Conservation (phyloP, 2,888 invertebrate species). For the Microctonus hyperodae region DNA sequence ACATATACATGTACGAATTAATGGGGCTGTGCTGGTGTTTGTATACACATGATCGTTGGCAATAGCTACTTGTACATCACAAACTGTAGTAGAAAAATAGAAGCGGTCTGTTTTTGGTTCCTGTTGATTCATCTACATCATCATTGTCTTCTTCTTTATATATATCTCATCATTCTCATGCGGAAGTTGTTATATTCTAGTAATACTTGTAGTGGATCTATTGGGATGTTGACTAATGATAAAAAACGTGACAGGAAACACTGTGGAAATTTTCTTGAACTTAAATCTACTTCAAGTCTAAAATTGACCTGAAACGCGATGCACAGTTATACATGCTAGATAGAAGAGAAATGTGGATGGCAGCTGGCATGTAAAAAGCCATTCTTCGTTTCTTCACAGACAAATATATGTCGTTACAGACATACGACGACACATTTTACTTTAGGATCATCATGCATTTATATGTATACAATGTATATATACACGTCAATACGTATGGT, state of each 20-base stretch:
- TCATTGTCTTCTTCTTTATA: constrained; percentile 1
- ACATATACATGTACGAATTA: not conserved
- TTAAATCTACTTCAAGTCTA: not conserved
- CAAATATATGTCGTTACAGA: not conserved
- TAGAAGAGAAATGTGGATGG: constrained; percentile 34
- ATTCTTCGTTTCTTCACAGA: not conserved
- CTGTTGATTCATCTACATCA: not conserved
- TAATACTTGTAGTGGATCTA: constrained; percentile 1
- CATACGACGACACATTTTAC: not conserved
- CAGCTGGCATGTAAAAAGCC: constrained; percentile 32
- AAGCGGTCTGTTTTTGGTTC: not conserved
- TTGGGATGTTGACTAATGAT: not conserved
- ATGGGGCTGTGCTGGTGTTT: not conserved
- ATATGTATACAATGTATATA: too few relatives aligned
- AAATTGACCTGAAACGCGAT: constrained; percentile 11
- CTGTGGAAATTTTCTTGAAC: constrained; percentile 22
- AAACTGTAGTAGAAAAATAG: not conserved
- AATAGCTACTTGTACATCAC: not conserved
- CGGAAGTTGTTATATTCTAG: not conserved
- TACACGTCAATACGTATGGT: not conserved
- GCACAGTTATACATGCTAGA: not conserved
- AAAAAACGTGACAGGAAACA: constrained; percentile 26
- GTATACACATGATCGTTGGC: not conserved
- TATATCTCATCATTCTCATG: too few relatives aligned
- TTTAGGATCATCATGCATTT: not conserved